Base-by-base conservation (phyloP, 2,113 vertebrate genomes). In the Hiodon alosoides region DNA sequence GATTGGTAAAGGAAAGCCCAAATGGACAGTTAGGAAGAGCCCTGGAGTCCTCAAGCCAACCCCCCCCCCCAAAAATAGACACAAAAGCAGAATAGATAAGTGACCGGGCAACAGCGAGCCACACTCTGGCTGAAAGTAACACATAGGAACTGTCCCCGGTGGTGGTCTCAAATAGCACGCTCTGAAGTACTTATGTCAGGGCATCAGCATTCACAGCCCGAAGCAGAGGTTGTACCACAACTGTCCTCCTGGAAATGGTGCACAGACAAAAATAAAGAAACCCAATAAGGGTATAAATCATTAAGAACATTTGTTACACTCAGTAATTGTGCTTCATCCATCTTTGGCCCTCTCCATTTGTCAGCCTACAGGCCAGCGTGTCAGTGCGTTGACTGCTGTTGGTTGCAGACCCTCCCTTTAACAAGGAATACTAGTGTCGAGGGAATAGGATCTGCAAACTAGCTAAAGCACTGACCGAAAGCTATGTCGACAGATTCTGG, bases 271-370 rank as follows among this genome's bases (percentile, higher is more conserved):
- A 89, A 88, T 85, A 86, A 85, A 88, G 90, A 87, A 90, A 92
- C 87, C 73, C 5, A 85, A 92, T 87, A 84, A n/a, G 78, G 74
- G 83, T 86, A 90, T 92, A 90, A 91, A 92, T 92, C 90, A 92
- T 85, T 80, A 83, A 84, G 80, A 86, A 85, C 86, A 87, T 88
- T 88, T 90, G 86, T 89, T 89, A 89, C 83, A 83, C 85, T n/a
- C 62, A 79, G 81, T 88, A 87, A 88, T 87, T 89, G 81, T 86
- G 82, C 81, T 86, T 84, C 88, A 90, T 91, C 87, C 83, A 87
- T 90, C 89, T 90, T 90, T 77, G 79, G 79, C 72, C 71, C 82
- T 84, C 80, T 79, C 80, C 85, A 87, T 90, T 88, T 88, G 85
- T 90, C 85, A 88, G 72, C 79, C 83, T 77, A 78, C 80, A 73